Base-by-base conservation (phyloP, 2,113 vertebrate genomes). In the Lonchura striata region DNA sequence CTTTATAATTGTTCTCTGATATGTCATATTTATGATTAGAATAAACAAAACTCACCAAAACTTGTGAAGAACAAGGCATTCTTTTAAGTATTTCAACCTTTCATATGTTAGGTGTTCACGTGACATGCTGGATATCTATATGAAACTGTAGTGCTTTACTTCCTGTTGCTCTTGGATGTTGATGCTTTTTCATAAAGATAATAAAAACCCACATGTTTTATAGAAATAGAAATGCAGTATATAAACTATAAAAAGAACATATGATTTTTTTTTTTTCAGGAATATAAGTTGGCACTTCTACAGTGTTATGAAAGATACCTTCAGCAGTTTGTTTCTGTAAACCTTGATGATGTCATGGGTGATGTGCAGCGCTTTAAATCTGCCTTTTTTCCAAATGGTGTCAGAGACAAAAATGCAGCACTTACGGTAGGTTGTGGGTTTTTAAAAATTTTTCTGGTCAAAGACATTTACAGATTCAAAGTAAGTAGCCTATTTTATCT, bases 221-320 rank as follows among this genome's bases (percentile, higher is more conserved):
- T n/a, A 76, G 44, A 77, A 64, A 76, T 37, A 63, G 18, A 82
- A 91, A 81, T 37, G 31, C 35, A 82, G 63, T 86, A 65, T 30
- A 7, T 2, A 68, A 56, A 17, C 11, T n/a, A 15, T 44, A 37
- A 83, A 59, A 80, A 64, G 42, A 85, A 91, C 10, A 10, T 79
- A 30, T 28, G 65, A 11, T 54, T 82, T 1, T 4, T 54, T 82
- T 1, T 4, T 64, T 91, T 97, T 59, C 92, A 99, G 99, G 97
- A 99, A 90, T 98, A 99, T 96, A 98, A 98, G 24, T 75, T 99
- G 82, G 99, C 99, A 44, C 96, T 99, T 84, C 96, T 98, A 88
- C 98, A 99, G 66, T 99, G 99, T 90, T 99, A 99, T 92, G 97
- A 97, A 64, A 98, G 97, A 65, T 98, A 98, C 42, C 98, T 99